phyloP scores from a whole-genome alignment of 2,888 invertebrate genomes.

The Ditula angustiorana region DNA sequence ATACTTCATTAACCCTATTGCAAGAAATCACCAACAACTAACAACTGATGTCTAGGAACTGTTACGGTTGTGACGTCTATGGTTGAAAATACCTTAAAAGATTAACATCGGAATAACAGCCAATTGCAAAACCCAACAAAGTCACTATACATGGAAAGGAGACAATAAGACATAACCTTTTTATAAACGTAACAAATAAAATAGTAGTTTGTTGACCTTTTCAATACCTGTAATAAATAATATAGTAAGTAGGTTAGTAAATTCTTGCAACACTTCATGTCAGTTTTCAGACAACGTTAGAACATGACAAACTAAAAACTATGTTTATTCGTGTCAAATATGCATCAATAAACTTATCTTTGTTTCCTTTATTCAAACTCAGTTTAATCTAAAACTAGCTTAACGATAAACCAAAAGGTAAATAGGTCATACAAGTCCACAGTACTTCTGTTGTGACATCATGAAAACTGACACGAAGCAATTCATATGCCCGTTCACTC shows the following conservation, averaged over 20 bases:
- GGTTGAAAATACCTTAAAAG: too few relatives aligned
- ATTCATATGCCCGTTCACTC: background rate
- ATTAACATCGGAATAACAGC: too few relatives aligned
- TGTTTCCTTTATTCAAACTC: background rate
- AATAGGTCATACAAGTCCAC: background rate
- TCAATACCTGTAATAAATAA: too few relatives aligned
- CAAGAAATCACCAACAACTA: background rate
- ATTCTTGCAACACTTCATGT: background rate
- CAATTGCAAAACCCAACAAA: too few relatives aligned
- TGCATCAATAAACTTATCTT: background rate
- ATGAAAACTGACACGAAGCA: background rate
- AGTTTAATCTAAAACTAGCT: background rate
- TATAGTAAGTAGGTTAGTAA: too few relatives aligned
- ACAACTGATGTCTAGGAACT: background rate
- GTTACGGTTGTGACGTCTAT: background rate
- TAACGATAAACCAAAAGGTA: background rate
- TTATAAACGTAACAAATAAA: too few relatives aligned
- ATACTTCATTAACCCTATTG: background rate
- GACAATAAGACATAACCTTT: too few relatives aligned
- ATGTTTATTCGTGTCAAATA: background rate
- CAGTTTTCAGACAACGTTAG: background rate
- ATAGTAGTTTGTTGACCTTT: background rate
- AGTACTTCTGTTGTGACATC: background rate
- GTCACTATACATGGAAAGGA: too few relatives aligned
- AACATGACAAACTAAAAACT: background rate